Evolutionary conservation across 2,113 vertebrate species (phyloP).

Genomic region (Hylia prasina): DNA sequence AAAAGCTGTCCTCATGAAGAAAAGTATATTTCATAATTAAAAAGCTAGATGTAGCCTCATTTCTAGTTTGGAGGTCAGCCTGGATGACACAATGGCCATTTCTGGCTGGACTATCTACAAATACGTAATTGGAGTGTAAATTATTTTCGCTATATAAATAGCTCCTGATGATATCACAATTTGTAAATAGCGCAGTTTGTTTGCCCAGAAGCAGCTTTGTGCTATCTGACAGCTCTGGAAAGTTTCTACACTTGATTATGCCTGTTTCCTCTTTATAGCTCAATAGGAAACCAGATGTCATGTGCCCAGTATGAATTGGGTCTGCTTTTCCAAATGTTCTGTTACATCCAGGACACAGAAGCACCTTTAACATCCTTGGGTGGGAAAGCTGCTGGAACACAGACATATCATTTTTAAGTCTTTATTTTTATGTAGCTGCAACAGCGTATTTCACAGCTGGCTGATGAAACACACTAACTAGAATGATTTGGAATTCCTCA

Average conservation of each 20-base stretch:
- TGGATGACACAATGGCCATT: conserved; percentile 33
- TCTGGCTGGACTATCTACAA: conserved; percentile 23
- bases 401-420: conserved; percentile 26
- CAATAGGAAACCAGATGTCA: conserved; percentile 15
- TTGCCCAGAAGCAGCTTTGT: conserved; percentile 44
- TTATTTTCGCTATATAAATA: conserved; percentile 62
- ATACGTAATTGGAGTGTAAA: conserved; percentile 62
- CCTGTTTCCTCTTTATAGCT: conserved; percentile 6
- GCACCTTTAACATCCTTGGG: conserved; percentile 23
- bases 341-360: neutral
- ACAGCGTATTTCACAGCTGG: conserved; percentile 34
- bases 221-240: conserved; percentile 29
- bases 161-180: conserved; percentile 60
- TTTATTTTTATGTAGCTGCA: conserved; percentile 21
- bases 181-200: conserved; percentile 51
- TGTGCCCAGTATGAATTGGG: neutral
- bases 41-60: conserved; percentile 13
- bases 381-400: neutral
- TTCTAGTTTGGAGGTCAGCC: conserved; percentile 19
- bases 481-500: conserved; percentile 55
- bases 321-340: conserved; percentile 11
- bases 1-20: conserved; percentile 11
- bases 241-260: conserved; percentile 33
- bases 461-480: conserved; percentile 50
- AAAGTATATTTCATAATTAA: conserved; percentile 57